Conservation (phyloP, 2,113 vertebrate genomes). For the Donacobius atricapilla region DNA sequence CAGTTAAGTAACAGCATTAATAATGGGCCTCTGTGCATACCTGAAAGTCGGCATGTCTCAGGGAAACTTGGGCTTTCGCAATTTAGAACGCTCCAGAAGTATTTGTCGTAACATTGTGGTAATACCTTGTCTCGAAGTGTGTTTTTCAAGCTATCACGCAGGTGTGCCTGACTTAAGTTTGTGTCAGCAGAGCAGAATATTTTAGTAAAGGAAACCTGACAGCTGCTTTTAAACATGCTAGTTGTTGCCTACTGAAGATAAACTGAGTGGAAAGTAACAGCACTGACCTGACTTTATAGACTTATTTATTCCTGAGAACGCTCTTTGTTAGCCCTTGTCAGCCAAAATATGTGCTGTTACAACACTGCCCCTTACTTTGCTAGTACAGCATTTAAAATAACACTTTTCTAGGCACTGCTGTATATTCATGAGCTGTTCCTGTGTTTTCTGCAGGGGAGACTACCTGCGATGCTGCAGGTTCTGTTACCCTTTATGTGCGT, state of each 20-base stretch:
- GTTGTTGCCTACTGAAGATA: background rate
- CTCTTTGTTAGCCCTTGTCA: background rate
- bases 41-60: background rate
- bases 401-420: background rate
- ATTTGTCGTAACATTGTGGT: background rate
- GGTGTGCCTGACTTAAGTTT: background rate
- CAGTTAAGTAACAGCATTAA: background rate
- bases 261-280: background rate
- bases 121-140: background rate
- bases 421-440: background rate
- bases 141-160: background rate
- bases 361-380: rapidly evolving
- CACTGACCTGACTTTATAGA: background rate
- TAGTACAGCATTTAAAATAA: background rate
- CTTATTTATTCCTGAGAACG: background rate
- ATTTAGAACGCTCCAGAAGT: background rate
- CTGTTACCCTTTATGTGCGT: constrained; percentile 91
- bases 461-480: constrained; percentile 89
- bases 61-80: background rate
- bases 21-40: background rate
- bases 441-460: constrained; percentile 75
- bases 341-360: background rate
- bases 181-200: background rate
- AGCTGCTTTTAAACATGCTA: background rate
- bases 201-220: background rate